phyloP scores from a whole-genome alignment of 2,113 vertebrate genomes.

The Poeciliopsis turrubarensis region DNA sequence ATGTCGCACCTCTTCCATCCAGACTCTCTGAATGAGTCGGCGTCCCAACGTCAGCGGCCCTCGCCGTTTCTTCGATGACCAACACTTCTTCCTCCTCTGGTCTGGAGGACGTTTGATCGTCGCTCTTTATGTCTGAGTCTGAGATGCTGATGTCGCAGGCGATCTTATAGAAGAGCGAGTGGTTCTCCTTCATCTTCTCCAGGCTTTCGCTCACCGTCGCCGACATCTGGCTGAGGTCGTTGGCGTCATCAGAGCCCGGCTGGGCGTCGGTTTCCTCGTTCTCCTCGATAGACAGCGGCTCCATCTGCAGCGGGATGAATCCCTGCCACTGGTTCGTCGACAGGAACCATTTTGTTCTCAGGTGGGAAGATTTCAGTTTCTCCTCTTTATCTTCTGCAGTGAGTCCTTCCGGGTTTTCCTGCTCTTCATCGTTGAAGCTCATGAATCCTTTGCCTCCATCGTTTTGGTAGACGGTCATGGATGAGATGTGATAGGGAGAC shows the following conservation, averaged over 20 bases:
- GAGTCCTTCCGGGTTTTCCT: slow-evolving; percentile 34
- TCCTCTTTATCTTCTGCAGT: slow-evolving; percentile 37
- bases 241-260: slow-evolving; percentile 13
- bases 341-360: slow-evolving; percentile 79
- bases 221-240: slow-evolving; percentile 46
- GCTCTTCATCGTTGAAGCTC: slow-evolving; percentile 29
- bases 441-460: slow-evolving; percentile 44
- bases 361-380: slow-evolving; percentile 47
- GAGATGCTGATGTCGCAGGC: slow-evolving; percentile 77
- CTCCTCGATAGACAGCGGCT: slow-evolving; percentile 39
- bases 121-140: slow-evolving; percentile 72
- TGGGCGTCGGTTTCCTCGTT: slow-evolving; percentile 36
- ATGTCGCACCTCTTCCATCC: slow-evolving; percentile 9
- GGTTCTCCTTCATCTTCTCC: slow-evolving; percentile 73
- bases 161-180: slow-evolving; percentile 76
- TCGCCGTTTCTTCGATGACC: slow-evolving; percentile 36
- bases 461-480: slow-evolving; percentile 62
- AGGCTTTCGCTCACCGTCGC: slow-evolving; percentile 66
- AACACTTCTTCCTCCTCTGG: slow-evolving; percentile 44
- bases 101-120: slow-evolving; percentile 15
- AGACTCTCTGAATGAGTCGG: slow-evolving; percentile 25
- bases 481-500: slow-evolving; percentile 69
- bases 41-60: not conserved
- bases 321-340: slow-evolving; percentile 75
- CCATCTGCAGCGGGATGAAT: slow-evolving; percentile 65